A percentile compares a stretch with the other conserved stretches of the same genome.
Evolutionary conservation across 2,888 invertebrate species (phyloP).

Genomic region (Agapostemon virescens): DNA sequence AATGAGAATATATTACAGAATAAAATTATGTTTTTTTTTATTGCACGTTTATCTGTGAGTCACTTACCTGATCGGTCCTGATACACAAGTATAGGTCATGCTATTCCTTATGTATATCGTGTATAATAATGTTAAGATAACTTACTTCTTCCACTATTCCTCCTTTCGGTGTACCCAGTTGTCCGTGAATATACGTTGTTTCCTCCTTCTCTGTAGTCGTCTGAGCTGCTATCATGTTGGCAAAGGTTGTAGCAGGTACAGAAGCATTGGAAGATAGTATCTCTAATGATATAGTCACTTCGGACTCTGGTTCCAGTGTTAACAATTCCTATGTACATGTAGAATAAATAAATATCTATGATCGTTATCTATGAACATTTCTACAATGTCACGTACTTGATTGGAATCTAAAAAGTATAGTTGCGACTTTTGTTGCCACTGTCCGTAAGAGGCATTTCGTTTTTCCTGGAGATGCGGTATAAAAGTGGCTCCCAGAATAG

Average conservation of each 20-base stretch:
- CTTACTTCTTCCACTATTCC: constrained; percentile 81
- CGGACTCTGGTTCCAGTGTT: constrained; percentile 80
- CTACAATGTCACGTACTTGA: constrained; percentile 80
- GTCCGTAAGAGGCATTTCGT: constrained; percentile 61
- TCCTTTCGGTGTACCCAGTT: constrained; percentile 78
- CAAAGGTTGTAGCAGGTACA: constrained; percentile 81
- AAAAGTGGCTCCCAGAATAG: constrained; percentile 82
- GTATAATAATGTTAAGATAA: constrained; percentile 18
- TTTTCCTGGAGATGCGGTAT: constrained; percentile 82
- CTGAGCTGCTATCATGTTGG: constrained; percentile 80
- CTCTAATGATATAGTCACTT: constrained; percentile 77
- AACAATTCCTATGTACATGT: constrained; percentile 80
- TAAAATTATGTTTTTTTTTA: constrained; percentile 46
- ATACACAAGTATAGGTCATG: background rate
- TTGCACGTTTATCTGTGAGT: background rate
- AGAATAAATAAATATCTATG: background rate
- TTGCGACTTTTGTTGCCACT: constrained; percentile 84
- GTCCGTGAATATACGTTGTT: constrained; percentile 73
- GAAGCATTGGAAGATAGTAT: constrained; percentile 75
- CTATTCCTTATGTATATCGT: background rate
- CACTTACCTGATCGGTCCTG: constrained; percentile 12
- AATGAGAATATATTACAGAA: constrained; percentile 46
- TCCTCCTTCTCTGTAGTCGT: constrained; percentile 71
- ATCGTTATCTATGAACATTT: background rate
- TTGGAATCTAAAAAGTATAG: constrained; percentile 84